Conservation (phyloP, 2,113 vertebrate species). For the Gopherus flavomarginatus region DNA sequence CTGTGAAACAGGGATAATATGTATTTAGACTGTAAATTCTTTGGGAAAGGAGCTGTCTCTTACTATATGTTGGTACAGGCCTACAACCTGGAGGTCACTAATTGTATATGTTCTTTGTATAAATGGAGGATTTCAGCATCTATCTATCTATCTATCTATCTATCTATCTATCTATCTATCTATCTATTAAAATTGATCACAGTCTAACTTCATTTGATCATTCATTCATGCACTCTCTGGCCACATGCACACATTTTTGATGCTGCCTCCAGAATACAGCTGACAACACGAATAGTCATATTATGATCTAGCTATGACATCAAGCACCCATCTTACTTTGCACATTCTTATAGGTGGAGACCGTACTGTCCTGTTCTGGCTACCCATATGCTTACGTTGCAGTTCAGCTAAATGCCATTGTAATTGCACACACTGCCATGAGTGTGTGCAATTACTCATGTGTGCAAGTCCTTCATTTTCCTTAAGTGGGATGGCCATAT, state of each 20-base stretch:
- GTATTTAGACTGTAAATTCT: background rate
- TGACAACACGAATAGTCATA: background rate
- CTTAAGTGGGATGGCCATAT: background rate
- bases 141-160: background rate
- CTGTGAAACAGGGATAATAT: background rate
- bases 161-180: background rate
- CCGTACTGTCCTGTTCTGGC: constrained; percentile 18
- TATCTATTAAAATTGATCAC: background rate
- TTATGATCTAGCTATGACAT: background rate
- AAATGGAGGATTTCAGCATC: background rate
- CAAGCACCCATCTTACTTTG: constrained; percentile 1
- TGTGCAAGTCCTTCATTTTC: background rate
- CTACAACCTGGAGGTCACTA: accelerated
- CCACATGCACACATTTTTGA: background rate
- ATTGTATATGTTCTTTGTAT: accelerated
- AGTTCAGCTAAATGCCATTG: background rate
- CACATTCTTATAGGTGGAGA: background rate
- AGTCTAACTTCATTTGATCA: background rate
- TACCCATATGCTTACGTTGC: accelerated
- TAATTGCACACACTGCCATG: background rate
- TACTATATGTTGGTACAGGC: background rate
- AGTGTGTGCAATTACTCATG: background rate
- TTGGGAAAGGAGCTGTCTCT: background rate
- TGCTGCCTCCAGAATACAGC: background rate
- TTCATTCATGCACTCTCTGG: background rate